These are phyloP conservation scores for Seriola dumerili DNA, from an alignment of 2,113 vertebrate genomes.

Conservation along the genomic window DNA sequence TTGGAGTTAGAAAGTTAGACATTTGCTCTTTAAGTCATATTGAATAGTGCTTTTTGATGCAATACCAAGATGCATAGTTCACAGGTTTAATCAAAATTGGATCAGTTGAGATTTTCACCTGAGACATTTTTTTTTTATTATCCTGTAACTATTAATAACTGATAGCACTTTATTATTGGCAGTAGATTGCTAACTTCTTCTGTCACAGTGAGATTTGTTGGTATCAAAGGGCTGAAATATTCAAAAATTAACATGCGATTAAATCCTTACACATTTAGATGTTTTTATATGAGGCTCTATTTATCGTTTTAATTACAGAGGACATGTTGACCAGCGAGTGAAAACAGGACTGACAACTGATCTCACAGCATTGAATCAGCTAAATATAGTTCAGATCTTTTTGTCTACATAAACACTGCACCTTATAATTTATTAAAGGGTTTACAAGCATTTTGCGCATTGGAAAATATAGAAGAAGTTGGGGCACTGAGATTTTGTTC, in stretches of 20 bases:
- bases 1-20: neutral
- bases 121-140: neutral
- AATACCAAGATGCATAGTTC: neutral
- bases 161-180: neutral
- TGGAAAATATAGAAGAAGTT: neutral
- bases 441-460: constrained; percentile 10
- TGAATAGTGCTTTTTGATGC: neutral
- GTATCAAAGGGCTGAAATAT: neutral
- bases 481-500: constrained; percentile 14
- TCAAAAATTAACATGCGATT: neutral
- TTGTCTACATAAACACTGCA: constrained; percentile 11
- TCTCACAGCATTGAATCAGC: neutral
- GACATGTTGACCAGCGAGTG: neutral
- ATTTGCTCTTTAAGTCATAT: neutral
- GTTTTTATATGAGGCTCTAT: neutral
- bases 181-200: neutral
- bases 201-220: neutral
- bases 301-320: neutral
- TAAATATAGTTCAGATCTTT: constrained; percentile 1
- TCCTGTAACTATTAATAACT: neutral
- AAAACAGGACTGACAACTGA: neutral
- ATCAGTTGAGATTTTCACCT: neutral
- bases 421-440: constrained; percentile 22
- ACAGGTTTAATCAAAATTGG: neutral
- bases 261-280: neutral